phyloP scores from a whole-genome alignment of 2,113 vertebrate genomes.

The Periophthalmodon schlosseri region DNA sequence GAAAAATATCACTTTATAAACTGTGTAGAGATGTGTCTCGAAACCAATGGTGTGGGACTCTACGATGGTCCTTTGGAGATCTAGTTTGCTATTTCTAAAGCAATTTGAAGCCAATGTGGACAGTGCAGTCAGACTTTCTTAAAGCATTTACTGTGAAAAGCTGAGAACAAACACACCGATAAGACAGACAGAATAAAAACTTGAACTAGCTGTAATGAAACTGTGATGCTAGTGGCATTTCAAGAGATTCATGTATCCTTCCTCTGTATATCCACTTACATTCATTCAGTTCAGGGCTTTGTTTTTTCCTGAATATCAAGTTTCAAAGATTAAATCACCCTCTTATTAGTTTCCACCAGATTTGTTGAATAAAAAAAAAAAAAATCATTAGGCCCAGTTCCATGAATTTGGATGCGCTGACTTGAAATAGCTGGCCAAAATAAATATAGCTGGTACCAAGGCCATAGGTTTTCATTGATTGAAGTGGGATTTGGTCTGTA shows the following conservation, averaged over 20 bases:
- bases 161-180: neutral
- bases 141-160: neutral
- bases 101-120: neutral
- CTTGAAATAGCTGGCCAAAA: neutral
- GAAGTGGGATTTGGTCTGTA: no score
- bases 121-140: neutral
- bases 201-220: neutral
- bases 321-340: neutral
- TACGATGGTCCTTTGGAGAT: neutral
- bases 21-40: neutral
- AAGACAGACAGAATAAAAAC: neutral
- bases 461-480: no score
- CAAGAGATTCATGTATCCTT: neutral
- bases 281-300: neutral
- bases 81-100: neutral
- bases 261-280: neutral
- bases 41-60: neutral
- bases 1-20: neutral
- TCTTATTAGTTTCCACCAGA: slow-evolving; percentile 3
- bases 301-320: neutral
- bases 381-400: no score
- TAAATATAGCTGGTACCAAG: neutral
- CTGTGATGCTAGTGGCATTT: neutral
- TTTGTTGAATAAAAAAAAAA: no score
- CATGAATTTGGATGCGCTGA: no score